Conservation (phyloP, 2,888 invertebrate genomes). For the Erebia palarica region DNA sequence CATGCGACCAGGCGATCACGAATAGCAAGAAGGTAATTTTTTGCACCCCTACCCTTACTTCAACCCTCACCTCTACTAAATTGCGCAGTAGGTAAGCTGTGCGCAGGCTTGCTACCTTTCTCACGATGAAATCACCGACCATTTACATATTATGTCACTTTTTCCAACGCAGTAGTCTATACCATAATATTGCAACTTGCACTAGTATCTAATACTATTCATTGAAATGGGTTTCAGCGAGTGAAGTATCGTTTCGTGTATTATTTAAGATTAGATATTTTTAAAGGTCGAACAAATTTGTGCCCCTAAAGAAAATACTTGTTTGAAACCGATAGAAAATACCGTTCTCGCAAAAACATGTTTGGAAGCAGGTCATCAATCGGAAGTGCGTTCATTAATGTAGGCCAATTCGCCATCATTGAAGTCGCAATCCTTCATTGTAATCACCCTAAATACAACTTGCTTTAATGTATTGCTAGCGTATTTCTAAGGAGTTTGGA, state of each 20-base stretch:
- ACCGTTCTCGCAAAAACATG: neutral
- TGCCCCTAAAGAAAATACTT: neutral
- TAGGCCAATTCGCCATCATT: constrained; percentile 33
- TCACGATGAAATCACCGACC: neutral
- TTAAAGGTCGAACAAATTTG: too few species aligned
- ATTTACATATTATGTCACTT: neutral
- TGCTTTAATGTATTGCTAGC: neutral
- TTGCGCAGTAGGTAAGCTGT: constrained; percentile 1
- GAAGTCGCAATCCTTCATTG: constrained; percentile 1
- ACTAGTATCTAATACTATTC: too few species aligned
- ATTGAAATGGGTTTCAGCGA: too few species aligned
- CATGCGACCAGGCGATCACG: neutral
- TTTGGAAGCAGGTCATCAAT: constrained; percentile 26
- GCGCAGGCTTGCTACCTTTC: neutral
- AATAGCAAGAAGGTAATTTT: neutral
- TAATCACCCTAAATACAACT: neutral
- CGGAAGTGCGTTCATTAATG: constrained; percentile 28
- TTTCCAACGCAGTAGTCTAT: neutral
- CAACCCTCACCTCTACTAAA: neutral
- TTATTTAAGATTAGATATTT: too few species aligned
- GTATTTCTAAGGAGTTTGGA: neutral
- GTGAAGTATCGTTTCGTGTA: too few species aligned
- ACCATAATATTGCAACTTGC: too few species aligned
- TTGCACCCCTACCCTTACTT: neutral
- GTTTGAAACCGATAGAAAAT: too few species aligned